A percentile compares a stretch with the other conserved stretches of the same genome.
Conservation (phyloP, 2,888 invertebrate genomes). For the Parnassius mnemosyne region DNA sequence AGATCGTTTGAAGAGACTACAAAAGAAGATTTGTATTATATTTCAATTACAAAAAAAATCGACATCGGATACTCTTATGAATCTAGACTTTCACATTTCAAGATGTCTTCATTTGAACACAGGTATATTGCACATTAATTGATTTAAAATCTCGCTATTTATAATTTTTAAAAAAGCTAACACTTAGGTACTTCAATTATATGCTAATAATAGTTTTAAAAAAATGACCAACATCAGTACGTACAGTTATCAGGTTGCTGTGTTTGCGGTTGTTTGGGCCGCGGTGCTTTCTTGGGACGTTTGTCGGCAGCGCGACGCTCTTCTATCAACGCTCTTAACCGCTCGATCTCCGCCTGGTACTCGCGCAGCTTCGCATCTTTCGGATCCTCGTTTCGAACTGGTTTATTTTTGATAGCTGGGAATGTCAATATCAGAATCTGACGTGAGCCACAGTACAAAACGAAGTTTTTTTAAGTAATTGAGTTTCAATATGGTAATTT, state of each 20-base stretch:
- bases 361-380: conserved; percentile 98
- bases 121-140: too few species aligned
- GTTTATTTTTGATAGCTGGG: conserved; percentile 97
- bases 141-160: too few species aligned
- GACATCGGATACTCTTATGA: too few species aligned
- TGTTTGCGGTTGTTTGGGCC: conserved; percentile 21
- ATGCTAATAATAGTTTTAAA: too few species aligned
- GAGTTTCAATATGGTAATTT: too few species aligned
- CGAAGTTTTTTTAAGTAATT: too few species aligned
- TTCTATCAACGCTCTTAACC: conserved; percentile 79
- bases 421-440: not conserved
- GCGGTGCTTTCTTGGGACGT: conserved; percentile 32
- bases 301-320: conserved; percentile 57
- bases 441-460: not conserved
- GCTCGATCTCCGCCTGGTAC: conserved; percentile 96
- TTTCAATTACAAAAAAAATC: too few species aligned
- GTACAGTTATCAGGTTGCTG: conserved; percentile 29
- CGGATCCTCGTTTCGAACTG: conserved; percentile 99
- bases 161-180: too few species aligned
- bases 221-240: not conserved
- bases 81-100: not conserved
- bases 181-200: too few species aligned
- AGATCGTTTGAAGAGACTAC: too few species aligned
- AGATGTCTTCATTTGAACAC: conserved; percentile 34
- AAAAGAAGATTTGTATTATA: too few species aligned